Evolutionary conservation across 30 jellyfish, hydroid and myxozoan species (phyloP).

Genomic region (Haliclystus octoradiatus): DNA sequence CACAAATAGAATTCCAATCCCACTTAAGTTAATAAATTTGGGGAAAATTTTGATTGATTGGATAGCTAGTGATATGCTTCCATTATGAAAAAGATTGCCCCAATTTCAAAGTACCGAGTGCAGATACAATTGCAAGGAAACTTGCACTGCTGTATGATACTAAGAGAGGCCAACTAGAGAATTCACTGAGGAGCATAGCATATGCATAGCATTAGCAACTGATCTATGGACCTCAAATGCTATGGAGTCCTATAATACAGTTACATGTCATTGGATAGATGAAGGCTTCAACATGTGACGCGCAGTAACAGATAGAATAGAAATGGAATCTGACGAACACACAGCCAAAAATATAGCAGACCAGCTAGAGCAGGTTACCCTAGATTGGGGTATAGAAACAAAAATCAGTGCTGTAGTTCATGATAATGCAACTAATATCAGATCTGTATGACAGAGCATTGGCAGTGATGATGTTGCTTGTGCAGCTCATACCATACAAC

Average conservation of each 20-base stretch:
- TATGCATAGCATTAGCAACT: constrained; percentile 24
- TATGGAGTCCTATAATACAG: constrained; percentile 32
- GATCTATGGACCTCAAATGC: constrained; percentile 44
- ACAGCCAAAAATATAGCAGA: constrained; percentile 35
- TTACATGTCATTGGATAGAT: constrained; percentile 24
- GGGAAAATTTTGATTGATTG: background rate
- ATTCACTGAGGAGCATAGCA: background rate
- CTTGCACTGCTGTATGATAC: constrained; percentile 17
- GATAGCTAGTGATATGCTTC: constrained; percentile 27
- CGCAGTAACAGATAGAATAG: constrained; percentile 28
- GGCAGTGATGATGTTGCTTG: constrained; percentile 29
- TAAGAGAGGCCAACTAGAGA: constrained; percentile 10
- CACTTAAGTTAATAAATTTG: background rate
- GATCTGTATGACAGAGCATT: constrained; percentile 28
- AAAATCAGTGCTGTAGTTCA: constrained; percentile 22
- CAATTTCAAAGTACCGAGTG: constrained; percentile 35
- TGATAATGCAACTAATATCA: constrained; percentile 33
- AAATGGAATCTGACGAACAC: constrained; percentile 10
- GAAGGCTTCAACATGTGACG: constrained; percentile 26
- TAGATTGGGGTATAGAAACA: constrained; percentile 31
- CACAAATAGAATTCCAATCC: background rate
- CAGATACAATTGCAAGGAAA: constrained; percentile 24
- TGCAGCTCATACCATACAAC: constrained; percentile 30
- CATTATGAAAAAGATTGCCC: too few species aligned
- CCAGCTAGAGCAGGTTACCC: constrained; percentile 7